These are phyloP conservation scores for Manacus vitellinus DNA, from an alignment of 2,113 vertebrate genomes.

Conservation along the genomic window DNA sequence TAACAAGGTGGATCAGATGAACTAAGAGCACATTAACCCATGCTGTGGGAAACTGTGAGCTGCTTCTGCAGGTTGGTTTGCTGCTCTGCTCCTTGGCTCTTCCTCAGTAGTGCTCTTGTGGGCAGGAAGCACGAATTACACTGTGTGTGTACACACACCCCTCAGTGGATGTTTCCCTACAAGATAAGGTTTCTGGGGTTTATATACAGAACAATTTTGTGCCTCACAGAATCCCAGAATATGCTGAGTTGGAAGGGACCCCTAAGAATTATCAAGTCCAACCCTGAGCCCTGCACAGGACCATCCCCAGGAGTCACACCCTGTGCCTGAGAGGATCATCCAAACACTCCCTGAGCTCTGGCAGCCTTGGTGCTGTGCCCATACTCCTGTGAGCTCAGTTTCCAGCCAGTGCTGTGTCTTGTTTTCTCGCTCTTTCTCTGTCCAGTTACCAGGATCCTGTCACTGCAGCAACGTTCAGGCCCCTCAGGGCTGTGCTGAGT, in stretches of 20 bases:
- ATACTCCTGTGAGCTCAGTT: not conserved
- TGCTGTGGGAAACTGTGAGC: not conserved
- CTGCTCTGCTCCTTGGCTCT: not conserved
- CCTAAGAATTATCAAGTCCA: not conserved
- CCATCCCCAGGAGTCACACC: not conserved
- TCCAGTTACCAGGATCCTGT: too few species aligned
- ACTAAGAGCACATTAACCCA: not conserved
- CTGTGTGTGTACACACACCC: fast-evolving
- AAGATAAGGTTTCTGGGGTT: not conserved
- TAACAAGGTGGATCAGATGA: not conserved
- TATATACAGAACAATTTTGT: not conserved
- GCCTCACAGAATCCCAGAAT: not conserved
- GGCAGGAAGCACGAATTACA: not conserved
- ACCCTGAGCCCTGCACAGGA: not conserved
- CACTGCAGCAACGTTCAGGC: not conserved
- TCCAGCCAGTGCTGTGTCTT: not conserved
- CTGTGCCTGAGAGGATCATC: not conserved
- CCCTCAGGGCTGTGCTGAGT: not conserved
- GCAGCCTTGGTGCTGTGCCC: not conserved
- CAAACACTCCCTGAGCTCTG: not conserved
- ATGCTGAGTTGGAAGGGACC: not conserved
- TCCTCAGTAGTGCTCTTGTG: not conserved
- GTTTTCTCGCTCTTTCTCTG: not conserved
- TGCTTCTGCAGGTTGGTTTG: not conserved
- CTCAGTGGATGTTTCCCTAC: not conserved